Percentiles rank a stretch among this genome's conserved stretches.
Evolutionary conservation across 2,888 invertebrate genomes (phyloP).

Genomic region (Dermolepida albohirtum): DNA sequence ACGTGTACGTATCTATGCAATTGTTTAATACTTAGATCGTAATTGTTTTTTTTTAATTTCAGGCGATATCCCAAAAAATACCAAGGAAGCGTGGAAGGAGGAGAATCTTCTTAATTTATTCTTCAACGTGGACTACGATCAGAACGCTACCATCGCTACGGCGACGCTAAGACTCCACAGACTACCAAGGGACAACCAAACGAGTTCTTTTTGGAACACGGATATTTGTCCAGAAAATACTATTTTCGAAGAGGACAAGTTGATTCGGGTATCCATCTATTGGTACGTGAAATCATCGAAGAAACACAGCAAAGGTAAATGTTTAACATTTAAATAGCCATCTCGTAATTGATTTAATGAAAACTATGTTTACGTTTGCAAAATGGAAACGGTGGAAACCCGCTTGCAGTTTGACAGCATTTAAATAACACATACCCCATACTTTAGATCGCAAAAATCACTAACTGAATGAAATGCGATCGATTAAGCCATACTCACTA

Average conservation of each 20-base stretch:
- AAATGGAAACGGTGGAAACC: too few relatives aligned
- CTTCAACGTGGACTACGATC: slow-evolving; percentile 68
- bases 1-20: slow-evolving; percentile 62
- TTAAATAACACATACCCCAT: too few relatives aligned
- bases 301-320: slow-evolving; percentile 68
- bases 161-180: slow-evolving; percentile 69
- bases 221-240: slow-evolving; percentile 48
- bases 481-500: too few relatives aligned
- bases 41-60: too few relatives aligned
- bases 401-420: too few relatives aligned
- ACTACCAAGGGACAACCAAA: slow-evolving; percentile 63
- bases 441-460: too few relatives aligned
- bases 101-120: slow-evolving; percentile 69
- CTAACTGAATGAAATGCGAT: too few relatives aligned
- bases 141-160: slow-evolving; percentile 66
- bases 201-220: slow-evolving; percentile 39
- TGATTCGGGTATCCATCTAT: slow-evolving; percentile 70
- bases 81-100: slow-evolving; percentile 68
- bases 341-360: too few relatives aligned
- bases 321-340: slow-evolving; percentile 17
- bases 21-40: too few relatives aligned
- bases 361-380: too few relatives aligned
- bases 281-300: slow-evolving; percentile 70
- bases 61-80: slow-evolving; percentile 70
- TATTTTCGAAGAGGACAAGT: slow-evolving; percentile 66